Conservation (phyloP, 2,888 invertebrate species). For the Matsumyia berberina region DNA sequence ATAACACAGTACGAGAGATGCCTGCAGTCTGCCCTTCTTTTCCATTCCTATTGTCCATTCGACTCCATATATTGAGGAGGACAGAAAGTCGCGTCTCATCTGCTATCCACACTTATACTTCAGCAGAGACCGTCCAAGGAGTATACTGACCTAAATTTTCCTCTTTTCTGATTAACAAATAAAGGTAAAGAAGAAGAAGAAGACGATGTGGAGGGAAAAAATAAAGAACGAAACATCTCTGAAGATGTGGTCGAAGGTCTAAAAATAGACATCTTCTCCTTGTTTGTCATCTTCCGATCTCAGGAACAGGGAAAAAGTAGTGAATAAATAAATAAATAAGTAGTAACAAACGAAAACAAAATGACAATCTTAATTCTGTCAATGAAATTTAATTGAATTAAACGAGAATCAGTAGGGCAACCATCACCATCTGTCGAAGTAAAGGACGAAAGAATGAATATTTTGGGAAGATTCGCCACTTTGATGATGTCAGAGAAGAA, state of each 20-base stretch:
- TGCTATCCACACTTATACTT: neutral
- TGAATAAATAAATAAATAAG: conserved; percentile 38
- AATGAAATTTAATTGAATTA: conserved; percentile 76
- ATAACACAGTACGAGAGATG: conserved; percentile 21
- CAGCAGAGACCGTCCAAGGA: conserved; percentile 47
- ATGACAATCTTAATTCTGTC: conserved; percentile 53
- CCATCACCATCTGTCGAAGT: conserved; percentile 8
- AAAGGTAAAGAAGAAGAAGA: conserved; percentile 14
- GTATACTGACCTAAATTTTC: conserved; percentile 64
- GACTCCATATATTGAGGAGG: too few species aligned
- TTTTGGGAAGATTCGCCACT: neutral
- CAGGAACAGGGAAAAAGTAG: neutral
- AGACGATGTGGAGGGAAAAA: neutral
- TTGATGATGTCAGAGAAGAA: conserved; percentile 23
- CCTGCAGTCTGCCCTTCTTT: neutral
- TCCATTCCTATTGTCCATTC: conserved; percentile 14
- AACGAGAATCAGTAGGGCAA: conserved; percentile 33
- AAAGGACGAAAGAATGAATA: conserved; percentile 28
- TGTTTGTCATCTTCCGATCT: conserved; percentile 45
- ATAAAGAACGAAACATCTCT: neutral
- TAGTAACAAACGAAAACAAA: conserved; percentile 14
- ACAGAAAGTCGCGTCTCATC: too few species aligned
- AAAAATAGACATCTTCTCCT: conserved; percentile 61
- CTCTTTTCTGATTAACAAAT: conserved; percentile 57
- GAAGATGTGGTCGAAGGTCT: conserved; percentile 35